A percentile compares a stretch with the other conserved stretches of the same genome.
Evolutionary conservation across 2,797 vertebrate genomes (phyloP).

Genomic region (Discoglossus pictus): DNA sequence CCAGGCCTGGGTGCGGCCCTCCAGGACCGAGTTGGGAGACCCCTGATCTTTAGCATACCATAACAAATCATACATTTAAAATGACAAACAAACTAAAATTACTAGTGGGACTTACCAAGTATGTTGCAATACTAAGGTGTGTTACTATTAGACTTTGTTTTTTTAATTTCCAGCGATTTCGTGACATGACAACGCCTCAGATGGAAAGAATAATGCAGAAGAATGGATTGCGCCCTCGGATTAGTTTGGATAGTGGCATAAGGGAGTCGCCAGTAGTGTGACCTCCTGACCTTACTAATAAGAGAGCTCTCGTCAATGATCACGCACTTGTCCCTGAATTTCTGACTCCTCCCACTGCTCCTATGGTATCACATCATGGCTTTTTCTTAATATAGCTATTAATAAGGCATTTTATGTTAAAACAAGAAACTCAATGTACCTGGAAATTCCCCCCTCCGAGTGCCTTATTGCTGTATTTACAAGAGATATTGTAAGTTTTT

Average conservation of each 20-base stretch:
- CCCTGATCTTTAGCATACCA: too few species aligned
- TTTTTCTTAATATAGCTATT: background rate
- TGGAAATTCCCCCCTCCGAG: slow-evolving; percentile 4
- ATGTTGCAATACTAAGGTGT: too few species aligned
- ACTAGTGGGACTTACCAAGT: too few species aligned
- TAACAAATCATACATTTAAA: too few species aligned
- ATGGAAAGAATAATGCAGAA: slow-evolving; percentile 63
- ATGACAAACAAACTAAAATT: too few species aligned
- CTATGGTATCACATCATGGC: background rate
- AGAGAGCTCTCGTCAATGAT: too few species aligned
- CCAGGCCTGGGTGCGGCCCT: too few species aligned
- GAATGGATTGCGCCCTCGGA: slow-evolving; percentile 66
- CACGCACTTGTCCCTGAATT: too few species aligned
- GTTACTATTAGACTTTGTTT: too few species aligned
- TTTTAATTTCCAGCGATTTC: slow-evolving; percentile 74
- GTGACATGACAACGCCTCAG: slow-evolving; percentile 76
- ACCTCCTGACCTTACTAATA: background rate
- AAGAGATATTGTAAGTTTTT: background rate
- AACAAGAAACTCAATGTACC: background rate
- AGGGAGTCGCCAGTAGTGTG: slow-evolving; percentile 13
- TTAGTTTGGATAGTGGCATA: slow-evolving; percentile 24
- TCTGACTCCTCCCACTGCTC: background rate
- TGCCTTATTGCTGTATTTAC: background rate
- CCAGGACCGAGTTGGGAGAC: too few species aligned
- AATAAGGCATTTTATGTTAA: too few species aligned